phyloP scores from a whole-genome alignment of 2,797 vertebrate genomes.

The Anguilla pacifica region DNA sequence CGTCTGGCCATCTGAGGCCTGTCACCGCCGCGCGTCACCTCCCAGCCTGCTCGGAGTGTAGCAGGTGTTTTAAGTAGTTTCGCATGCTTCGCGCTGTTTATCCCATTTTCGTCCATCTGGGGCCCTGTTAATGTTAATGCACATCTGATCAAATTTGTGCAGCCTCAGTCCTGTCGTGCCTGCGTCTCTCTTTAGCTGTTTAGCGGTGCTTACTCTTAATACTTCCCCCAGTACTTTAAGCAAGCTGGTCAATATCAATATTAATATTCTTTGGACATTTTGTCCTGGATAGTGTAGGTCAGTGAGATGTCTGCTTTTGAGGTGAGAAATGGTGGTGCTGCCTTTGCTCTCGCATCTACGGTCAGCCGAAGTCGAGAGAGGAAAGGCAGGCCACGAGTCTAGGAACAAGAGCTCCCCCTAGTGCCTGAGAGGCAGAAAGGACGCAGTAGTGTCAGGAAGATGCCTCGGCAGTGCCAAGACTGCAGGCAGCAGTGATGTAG shows the following conservation, averaged over 20 bases:
- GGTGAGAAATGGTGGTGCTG: background rate
- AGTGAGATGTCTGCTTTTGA: background rate
- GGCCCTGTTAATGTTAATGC: conserved; percentile 19
- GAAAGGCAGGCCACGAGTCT: background rate
- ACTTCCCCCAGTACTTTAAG: background rate
- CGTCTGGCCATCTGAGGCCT: background rate
- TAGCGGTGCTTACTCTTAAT: background rate
- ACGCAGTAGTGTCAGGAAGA: background rate
- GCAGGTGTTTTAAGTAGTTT: background rate
- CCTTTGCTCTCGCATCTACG: background rate
- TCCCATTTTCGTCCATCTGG: conserved; percentile 6
- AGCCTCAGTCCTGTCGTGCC: background rate
- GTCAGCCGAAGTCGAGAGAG: background rate
- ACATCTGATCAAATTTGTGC: background rate
- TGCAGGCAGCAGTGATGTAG: conserved; percentile 11
- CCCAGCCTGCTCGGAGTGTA: background rate
- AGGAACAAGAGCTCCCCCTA: background rate
- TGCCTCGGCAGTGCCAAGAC: background rate
- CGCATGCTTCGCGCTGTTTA: background rate
- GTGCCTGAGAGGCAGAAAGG: background rate
- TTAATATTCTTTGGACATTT: background rate
- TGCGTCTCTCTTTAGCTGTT: background rate
- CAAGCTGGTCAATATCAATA: background rate
- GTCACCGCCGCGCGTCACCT: background rate
- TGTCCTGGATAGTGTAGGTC: background rate